These are phyloP conservation scores for Acrocephalus scirpaceus DNA, from an alignment of 2,797 vertebrate genomes.

Conservation along the genomic window DNA sequence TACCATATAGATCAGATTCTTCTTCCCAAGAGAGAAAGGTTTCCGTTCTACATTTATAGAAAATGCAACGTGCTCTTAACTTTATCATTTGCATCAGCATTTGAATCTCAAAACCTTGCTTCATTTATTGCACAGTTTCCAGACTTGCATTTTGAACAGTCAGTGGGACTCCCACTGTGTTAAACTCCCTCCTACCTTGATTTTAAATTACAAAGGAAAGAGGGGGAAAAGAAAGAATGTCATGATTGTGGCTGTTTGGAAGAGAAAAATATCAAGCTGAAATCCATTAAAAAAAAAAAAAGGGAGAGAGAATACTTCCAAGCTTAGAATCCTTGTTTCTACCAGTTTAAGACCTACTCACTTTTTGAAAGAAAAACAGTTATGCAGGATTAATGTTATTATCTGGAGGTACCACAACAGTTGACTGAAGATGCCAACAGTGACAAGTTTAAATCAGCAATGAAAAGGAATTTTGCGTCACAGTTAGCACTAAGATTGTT, in stretches of 20 bases:
- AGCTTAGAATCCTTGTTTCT: neutral
- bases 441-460: neutral
- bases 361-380: neutral
- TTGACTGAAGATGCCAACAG: neutral
- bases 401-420: neutral
- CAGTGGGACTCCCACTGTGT: neutral
- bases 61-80: neutral
- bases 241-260: neutral
- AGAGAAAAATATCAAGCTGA: neutral
- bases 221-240: neutral
- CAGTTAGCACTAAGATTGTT: neutral
- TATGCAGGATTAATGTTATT: neutral
- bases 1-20: neutral
- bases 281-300: neutral
- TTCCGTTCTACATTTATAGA: neutral
- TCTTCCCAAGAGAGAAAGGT: neutral
- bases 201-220: slow-evolving; percentile 35
- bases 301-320: neutral
- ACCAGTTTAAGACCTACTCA: neutral
- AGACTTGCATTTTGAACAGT: neutral
- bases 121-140: slow-evolving; percentile 41
- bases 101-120: slow-evolving; percentile 25
- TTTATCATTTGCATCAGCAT: slow-evolving; percentile 16
- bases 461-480: neutral
- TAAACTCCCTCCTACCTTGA: slow-evolving; percentile 7